Evolutionary conservation across 2,113 vertebrate genomes (phyloP).

Genomic region (Dasypus novemcinctus): DNA sequence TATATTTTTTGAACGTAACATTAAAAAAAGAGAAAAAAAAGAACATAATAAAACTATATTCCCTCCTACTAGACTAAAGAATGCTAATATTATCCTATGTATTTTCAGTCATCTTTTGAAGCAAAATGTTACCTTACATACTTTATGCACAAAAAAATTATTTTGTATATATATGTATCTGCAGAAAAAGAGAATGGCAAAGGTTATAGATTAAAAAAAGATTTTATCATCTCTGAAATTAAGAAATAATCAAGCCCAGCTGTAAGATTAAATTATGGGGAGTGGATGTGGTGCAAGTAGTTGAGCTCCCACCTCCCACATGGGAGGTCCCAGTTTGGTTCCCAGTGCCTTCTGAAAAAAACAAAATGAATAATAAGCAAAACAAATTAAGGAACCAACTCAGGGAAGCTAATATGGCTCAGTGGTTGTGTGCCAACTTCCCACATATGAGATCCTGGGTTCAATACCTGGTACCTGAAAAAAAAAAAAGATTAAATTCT

Average conservation of each 20-base stretch:
- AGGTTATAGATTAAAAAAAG: not conserved
- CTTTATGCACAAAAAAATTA: slow-evolving; percentile 11
- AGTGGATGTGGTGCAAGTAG: too few species aligned
- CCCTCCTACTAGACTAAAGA: not conserved
- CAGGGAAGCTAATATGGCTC: too few species aligned
- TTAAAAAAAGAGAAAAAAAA: too few species aligned
- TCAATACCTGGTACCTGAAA: too few species aligned
- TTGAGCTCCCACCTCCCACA: too few species aligned
- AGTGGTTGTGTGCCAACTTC: too few species aligned
- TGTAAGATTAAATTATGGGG: not conserved
- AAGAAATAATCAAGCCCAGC: slow-evolving; percentile 3
- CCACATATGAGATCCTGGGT: too few species aligned
- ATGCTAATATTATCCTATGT: not conserved
- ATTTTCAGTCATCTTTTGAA: slow-evolving; percentile 1
- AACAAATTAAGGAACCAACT: too few species aligned
- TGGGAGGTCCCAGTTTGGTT: too few species aligned
- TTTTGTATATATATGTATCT: not conserved
- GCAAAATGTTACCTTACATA: not conserved
- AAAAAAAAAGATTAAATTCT: not conserved
- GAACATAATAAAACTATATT: not conserved
- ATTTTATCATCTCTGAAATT: slow-evolving; percentile 21
- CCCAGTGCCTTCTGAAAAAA: too few species aligned
- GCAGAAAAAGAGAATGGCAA: not conserved
- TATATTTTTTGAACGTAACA: too few species aligned
- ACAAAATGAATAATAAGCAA: too few species aligned